Percentiles rank a stretch among this genome's conserved stretches.
phyloP scores from a whole-genome alignment of 2,797 vertebrate genomes.

The Austrolebias charrua region DNA sequence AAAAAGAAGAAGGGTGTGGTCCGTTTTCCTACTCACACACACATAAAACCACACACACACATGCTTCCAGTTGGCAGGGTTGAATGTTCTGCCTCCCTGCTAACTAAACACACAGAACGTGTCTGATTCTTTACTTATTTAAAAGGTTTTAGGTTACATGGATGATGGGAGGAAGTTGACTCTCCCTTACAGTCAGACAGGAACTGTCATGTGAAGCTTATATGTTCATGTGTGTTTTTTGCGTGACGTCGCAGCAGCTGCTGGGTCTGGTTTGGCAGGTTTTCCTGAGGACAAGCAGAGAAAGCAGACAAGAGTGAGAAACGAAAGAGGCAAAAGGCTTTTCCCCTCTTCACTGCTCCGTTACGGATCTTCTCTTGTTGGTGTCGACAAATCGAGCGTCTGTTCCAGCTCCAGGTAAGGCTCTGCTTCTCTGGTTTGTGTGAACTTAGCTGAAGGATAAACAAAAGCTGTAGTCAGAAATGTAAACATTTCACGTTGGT shows the following conservation, averaged over 20 bases:
- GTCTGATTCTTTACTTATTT: slow-evolving; percentile 36
- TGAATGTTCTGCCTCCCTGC: slow-evolving; percentile 1
- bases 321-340: slow-evolving; percentile 21
- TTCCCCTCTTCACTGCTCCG: background rate
- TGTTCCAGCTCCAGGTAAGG: slow-evolving; percentile 51
- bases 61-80: background rate
- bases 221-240: slow-evolving; percentile 8
- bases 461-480: background rate
- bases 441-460: background rate
- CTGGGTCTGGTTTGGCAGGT: slow-evolving; percentile 71
- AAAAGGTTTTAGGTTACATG: slow-evolving; percentile 43
- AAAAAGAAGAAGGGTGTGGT: slow-evolving; percentile 43
- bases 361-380: background rate
- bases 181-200: slow-evolving; percentile 27
- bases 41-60: slow-evolving; percentile 2
- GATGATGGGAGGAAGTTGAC: slow-evolving; percentile 24
- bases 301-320: slow-evolving; percentile 23
- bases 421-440: slow-evolving; percentile 7
- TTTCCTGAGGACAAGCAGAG: slow-evolving; percentile 48
- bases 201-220: slow-evolving; percentile 23
- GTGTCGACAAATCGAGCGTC: slow-evolving; percentile 1
- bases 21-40: background rate
- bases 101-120: background rate
- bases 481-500: background rate
- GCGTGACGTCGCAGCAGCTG: slow-evolving; percentile 53